A percentile compares a stretch with the other conserved stretches of the same genome.
These are phyloP conservation scores for Stomatorhinus ivindoensis DNA, from an alignment of 2,113 vertebrate species.

Conservation along the genomic window DNA sequence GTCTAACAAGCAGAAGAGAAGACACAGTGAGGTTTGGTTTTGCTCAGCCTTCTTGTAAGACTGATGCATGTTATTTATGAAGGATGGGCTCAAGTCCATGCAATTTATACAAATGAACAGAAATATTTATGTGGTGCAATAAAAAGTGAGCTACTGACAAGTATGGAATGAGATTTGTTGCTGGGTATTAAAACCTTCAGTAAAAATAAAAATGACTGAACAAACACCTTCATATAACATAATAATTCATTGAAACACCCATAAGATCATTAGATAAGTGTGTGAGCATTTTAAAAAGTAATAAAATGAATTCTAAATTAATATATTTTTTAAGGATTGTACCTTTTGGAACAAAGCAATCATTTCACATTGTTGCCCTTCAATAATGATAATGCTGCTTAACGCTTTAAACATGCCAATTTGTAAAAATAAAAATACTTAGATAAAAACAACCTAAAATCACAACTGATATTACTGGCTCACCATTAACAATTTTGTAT, in stretches of 20 bases:
- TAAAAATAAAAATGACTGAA: background rate
- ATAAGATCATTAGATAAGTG: background rate
- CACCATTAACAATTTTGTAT: background rate
- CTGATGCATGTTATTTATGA: background rate
- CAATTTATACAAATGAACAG: background rate
- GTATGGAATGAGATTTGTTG: background rate
- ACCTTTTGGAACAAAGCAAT: background rate
- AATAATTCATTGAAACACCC: background rate
- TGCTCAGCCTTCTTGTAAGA: background rate
- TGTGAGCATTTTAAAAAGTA: background rate
- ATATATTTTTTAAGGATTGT: background rate
- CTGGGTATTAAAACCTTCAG: background rate
- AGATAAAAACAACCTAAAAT: background rate
- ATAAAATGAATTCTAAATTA: background rate
- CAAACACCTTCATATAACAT: background rate
- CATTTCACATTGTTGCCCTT: background rate
- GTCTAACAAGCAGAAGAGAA: conserved; percentile 23
- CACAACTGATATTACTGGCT: background rate
- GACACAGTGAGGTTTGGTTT: background rate
- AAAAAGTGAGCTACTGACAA: background rate
- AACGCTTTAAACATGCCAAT: background rate
- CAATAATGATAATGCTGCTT: background rate
- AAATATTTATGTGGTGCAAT: background rate
- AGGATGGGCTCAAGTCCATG: background rate
- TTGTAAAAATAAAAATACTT: background rate